These are phyloP conservation scores for Guaruba guarouba DNA, from an alignment of 2,113 vertebrate genomes.

Conservation along the genomic window DNA sequence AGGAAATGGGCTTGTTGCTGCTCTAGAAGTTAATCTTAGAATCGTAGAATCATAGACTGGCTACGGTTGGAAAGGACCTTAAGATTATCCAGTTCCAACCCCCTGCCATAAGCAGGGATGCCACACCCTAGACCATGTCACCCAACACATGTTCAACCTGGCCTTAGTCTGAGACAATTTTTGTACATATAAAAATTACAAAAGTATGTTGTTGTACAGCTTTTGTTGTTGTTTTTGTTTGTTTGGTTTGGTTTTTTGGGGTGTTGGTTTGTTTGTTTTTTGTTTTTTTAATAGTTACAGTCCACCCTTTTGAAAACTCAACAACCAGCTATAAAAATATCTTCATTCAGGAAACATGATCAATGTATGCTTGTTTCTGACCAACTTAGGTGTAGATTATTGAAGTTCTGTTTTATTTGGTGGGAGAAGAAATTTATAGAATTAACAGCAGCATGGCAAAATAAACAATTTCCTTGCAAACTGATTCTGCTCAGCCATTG, in stretches of 20 bases:
- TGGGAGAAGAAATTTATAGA: neutral
- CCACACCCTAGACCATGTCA: neutral
- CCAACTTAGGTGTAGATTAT: accelerated
- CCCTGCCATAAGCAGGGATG: neutral
- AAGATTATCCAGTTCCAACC: neutral
- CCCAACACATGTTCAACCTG: neutral
- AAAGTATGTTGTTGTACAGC: neutral
- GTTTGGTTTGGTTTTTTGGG: neutral
- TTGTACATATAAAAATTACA: neutral
- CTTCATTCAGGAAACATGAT: neutral
- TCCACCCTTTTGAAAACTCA: neutral
- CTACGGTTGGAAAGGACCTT: neutral
- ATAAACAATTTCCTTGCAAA: neutral
- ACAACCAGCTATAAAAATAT: neutral
- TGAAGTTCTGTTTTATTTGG: neutral
- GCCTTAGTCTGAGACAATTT: neutral
- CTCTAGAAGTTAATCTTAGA: neutral
- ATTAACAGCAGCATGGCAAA: neutral
- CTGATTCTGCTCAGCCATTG: neutral
- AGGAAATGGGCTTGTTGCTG: neutral
- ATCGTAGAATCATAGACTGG: neutral
- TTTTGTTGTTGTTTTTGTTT: neutral
- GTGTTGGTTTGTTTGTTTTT: neutral
- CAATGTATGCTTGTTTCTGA: neutral
- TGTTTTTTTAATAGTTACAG: neutral